Evolutionary conservation across 2,797 vertebrate species (phyloP).

Genomic region (Gymnocypris eckloni): DNA sequence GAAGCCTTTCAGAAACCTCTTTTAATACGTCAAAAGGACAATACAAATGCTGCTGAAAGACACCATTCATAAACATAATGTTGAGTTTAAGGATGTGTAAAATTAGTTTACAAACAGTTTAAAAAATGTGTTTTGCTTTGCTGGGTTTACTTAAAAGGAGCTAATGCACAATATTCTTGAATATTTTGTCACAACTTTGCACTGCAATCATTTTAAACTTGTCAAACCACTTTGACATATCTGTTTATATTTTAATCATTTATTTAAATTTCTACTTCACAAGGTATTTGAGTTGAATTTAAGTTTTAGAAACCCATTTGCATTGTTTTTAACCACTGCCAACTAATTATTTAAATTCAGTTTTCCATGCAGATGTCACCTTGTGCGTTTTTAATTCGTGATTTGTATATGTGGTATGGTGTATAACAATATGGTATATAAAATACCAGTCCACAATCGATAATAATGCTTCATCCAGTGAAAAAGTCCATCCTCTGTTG

Average conservation of each 20-base stretch:
- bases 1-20: slow-evolving; percentile 59
- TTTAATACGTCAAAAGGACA: slow-evolving; percentile 39
- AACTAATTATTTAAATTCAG: neutral
- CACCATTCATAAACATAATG: slow-evolving; percentile 11
- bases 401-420: neutral
- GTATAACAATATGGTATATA: too few species aligned
- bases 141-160: neutral
- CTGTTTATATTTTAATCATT: neutral
- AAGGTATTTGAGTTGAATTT: neutral
- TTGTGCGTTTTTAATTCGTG: neutral
- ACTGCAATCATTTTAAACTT: neutral
- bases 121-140: neutral
- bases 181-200: neutral
- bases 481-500: neutral
- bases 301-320: neutral
- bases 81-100: slow-evolving; percentile 14
- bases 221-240: neutral
- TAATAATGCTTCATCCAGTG: neutral
- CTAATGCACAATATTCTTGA: neutral
- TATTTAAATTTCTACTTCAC: neutral
- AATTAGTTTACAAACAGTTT: neutral
- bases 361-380: neutral
- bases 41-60: slow-evolving; percentile 31
- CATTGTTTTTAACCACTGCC: neutral
- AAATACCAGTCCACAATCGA: too few species aligned